Percentiles rank a stretch among this genome's conserved stretches.
Evolutionary conservation across 2,113 vertebrate genomes (phyloP).

Genomic region (Nestor notabilis): DNA sequence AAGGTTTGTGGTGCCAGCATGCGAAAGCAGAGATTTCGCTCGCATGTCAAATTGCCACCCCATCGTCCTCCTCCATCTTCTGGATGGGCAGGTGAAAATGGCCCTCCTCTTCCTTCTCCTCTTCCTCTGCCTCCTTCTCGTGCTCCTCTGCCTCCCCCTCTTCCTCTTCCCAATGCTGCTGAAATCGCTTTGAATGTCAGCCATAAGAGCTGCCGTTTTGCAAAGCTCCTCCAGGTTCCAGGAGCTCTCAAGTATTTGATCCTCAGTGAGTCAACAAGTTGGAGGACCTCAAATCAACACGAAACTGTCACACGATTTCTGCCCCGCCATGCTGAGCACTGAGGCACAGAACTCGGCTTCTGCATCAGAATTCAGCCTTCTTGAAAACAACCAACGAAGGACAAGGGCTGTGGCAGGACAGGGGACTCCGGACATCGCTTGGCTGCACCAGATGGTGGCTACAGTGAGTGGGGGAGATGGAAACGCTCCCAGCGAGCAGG

Average conservation of each 20-base stretch:
- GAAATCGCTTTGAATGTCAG: not conserved
- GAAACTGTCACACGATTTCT: not conserved
- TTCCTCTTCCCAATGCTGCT: not conserved
- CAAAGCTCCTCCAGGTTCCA: not conserved
- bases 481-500: too few relatives aligned
- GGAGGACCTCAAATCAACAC: not conserved
- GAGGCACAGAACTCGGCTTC: not conserved
- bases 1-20: rapidly evolving
- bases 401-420: not conserved
- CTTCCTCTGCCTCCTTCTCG: not conserved
- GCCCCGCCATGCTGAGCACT: not conserved
- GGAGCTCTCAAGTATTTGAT: not conserved
- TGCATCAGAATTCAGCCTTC: not conserved
- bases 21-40: not conserved
- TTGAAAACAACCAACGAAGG: not conserved
- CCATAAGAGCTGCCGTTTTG: too few relatives aligned
- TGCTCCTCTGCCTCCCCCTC: not conserved
- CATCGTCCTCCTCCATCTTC: not conserved
- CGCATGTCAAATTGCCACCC: rapidly evolving
- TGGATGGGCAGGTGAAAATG: not conserved
- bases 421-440: rapidly evolving
- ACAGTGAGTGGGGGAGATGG: too few relatives aligned
- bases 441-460: not conserved
- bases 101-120: not conserved
- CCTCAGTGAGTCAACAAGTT: not conserved